Evolutionary conservation across 2,797 vertebrate genomes (phyloP), one percentile per base, ranked within the genome.

Genomic region (Fistularia commersonii): DNA sequence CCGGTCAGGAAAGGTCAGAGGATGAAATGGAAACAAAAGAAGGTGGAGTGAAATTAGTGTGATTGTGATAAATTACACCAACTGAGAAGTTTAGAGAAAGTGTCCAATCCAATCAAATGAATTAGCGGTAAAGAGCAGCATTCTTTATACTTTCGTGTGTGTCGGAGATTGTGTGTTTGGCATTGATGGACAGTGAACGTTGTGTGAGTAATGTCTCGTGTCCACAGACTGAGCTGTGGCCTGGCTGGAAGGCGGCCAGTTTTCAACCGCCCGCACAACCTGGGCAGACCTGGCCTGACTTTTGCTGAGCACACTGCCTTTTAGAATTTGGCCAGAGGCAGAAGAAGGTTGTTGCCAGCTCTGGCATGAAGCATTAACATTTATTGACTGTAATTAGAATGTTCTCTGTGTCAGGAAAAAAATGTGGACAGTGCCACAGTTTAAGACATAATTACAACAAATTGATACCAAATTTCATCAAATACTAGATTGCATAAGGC

Each of bases 331-430:
- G 72, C 72, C 11, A 5, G 5, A 7, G 9, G 38, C 32, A 41
- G 41, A 44, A 2, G 1, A 48, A 58, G 46, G 38, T 61, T 63
- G 45, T 64, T 57, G 51, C 7, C 1, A 66, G 45, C 48, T 61
- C 32, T n/a, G 15, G 54, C 73, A 51, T 43, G 32, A 79, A 51
- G 55, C 50, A 76, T 67, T 72, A 66, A 66, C 71, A 71, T 66
- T 79, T 60, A 79, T 64, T 54, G 60, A 70, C 46, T 51, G 34
- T 60, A 71, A 80, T 79, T 74, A 69, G 54, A 56, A 43, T 47
- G 64, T 36, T 61, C 43, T 59, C 47, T 51, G 54, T 60, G 43
- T 55, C 43, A 37, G 23, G 9, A 6, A 13, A 47, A 40, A 6
- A 40, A 15, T 44, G 34, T 58, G 52, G 13, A 45, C 23, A 14